phyloP scores from a whole-genome alignment of 2,888 invertebrate species.

The Gisinianus flammeolus region DNA sequence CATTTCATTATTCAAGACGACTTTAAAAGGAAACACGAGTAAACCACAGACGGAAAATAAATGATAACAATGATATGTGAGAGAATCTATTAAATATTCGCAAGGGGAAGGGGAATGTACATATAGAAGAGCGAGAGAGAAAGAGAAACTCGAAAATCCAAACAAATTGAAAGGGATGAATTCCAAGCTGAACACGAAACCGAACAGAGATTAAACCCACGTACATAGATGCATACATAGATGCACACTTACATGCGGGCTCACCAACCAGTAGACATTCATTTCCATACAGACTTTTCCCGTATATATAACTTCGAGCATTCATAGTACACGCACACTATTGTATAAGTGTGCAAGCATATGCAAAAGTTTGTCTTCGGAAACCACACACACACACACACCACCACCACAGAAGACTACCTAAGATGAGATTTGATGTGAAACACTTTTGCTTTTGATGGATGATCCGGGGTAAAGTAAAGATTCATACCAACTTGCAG shows the following conservation, averaged over 20 bases:
- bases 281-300: too few relatives aligned
- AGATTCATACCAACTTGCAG: too few relatives aligned
- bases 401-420: neutral
- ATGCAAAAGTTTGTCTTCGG: too few relatives aligned
- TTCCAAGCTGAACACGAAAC: too few relatives aligned
- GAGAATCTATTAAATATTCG: neutral
- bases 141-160: conserved; percentile 7
- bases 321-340: too few relatives aligned
- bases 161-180: conserved; percentile 34
- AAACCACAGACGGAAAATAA: conserved; percentile 5
- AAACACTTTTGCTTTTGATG: conserved; percentile 19
- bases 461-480: conserved; percentile 4
- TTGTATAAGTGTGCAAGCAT: too few relatives aligned
- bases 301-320: too few relatives aligned
- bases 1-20: too few relatives aligned
- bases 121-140: conserved; percentile 16
- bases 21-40: neutral
- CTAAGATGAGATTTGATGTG: conserved; percentile 13
- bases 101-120: neutral
- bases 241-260: too few relatives aligned
- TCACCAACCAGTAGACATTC: too few relatives aligned
- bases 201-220: too few relatives aligned
- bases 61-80: conserved; percentile 16
- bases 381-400: neutral
- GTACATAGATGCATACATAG: too few relatives aligned